Percentiles rank a stretch among this genome's conserved stretches.
Evolutionary conservation across 2,888 invertebrate genomes (phyloP).

Genomic region (Scrobipalpa atriplicella): DNA sequence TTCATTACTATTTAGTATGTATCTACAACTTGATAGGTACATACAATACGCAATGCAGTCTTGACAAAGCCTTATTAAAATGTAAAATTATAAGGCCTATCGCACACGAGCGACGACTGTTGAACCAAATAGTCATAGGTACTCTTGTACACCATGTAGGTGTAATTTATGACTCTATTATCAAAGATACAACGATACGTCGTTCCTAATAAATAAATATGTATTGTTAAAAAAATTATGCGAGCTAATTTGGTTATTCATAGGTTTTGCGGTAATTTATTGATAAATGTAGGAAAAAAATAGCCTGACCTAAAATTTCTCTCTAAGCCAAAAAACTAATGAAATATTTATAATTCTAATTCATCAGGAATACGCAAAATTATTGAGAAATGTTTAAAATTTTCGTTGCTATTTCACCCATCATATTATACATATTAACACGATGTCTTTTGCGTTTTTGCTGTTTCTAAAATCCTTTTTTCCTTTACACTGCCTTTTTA

Average conservation of each 20-base stretch:
- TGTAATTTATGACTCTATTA: slow-evolving; percentile 25
- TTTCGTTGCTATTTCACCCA: no score
- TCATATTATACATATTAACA: no score
- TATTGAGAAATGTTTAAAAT: neutral
- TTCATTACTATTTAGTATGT: neutral
- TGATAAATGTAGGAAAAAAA: neutral
- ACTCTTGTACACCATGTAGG: slow-evolving; percentile 17
- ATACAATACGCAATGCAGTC: slow-evolving; percentile 37
- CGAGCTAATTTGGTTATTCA: slow-evolving; percentile 8
- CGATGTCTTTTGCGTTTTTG: neutral
- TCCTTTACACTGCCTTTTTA: no score
- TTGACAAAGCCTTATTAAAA: slow-evolving; percentile 51
- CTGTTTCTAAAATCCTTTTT: neutral
- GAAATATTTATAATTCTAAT: no score
- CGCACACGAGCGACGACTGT: slow-evolving; percentile 32
- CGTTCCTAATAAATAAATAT: slow-evolving; percentile 17
- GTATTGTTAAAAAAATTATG: neutral
- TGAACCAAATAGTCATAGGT: neutral
- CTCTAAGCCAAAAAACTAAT: neutral
- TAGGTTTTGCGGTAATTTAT: neutral
- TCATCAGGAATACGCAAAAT: no score
- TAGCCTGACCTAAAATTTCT: no score
- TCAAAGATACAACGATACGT: neutral
- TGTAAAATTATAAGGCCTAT: slow-evolving; percentile 45
- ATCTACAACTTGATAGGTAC: neutral